Conservation (phyloP, 1,140 invertebrate species). For the Apis dorsata region DNA sequence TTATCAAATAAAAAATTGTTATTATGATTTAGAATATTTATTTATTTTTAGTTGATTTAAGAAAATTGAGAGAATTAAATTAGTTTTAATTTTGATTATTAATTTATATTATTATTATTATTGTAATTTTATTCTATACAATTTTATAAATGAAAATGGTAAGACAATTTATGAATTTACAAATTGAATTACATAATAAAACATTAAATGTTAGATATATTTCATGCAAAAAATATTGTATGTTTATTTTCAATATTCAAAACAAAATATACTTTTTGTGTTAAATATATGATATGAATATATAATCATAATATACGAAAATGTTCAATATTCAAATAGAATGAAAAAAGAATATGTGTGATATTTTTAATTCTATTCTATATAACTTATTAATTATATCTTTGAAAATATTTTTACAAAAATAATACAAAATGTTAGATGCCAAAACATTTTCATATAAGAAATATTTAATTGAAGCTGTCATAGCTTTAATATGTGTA, state of each 20-base stretch:
- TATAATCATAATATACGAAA: not conserved
- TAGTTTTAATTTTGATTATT: not conserved
- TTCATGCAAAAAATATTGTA: not conserved
- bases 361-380: not conserved
- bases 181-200: not conserved
- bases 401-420: not conserved
- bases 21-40: not conserved
- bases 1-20: too few relatives aligned
- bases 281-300: not conserved
- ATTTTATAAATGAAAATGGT: not conserved
- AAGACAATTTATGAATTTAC: not conserved
- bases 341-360: not conserved
- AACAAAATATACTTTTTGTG: not conserved
- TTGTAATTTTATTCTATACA: not conserved
- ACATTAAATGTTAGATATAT: not conserved
- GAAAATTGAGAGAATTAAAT: too few relatives aligned
- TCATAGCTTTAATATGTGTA: conserved; percentile 71
- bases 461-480: conserved; percentile 56
- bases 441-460: conserved; percentile 55
- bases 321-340: not conserved
- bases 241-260: not conserved
- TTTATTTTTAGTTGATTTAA: too few relatives aligned
- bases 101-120: too few relatives aligned
- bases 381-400: not conserved
- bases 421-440: conserved; percentile 27